Percentiles rank a stretch among this genome's conserved stretches.
These are phyloP conservation scores for Rotaria macrura DNA, from an alignment of 2,888 invertebrate species.

Conservation along the genomic window DNA sequence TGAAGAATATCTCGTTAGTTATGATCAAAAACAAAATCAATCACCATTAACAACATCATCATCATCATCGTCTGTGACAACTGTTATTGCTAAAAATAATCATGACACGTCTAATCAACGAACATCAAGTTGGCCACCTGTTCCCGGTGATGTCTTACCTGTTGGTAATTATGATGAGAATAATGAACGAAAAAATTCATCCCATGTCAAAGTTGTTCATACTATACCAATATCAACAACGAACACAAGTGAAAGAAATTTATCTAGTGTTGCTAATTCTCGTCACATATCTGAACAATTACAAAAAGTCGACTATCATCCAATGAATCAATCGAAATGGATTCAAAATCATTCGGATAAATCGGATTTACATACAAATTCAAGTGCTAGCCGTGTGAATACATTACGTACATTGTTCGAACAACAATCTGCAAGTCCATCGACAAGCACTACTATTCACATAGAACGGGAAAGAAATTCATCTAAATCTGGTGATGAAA, in stretches of 20 bases:
- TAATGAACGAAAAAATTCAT: not conserved
- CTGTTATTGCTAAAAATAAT: not conserved
- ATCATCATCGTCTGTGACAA: not conserved
- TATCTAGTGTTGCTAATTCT: not conserved
- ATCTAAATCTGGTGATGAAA: not conserved
- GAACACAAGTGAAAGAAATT: not conserved
- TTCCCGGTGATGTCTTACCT: not conserved
- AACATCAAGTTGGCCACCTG: conserved; percentile 14
- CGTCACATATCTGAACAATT: not conserved
- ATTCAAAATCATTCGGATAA: not conserved
- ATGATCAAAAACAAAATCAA: not conserved
- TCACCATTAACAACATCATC: not conserved
- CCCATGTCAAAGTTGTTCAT: not conserved
- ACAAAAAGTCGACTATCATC: not conserved
- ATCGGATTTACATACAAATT: not conserved
- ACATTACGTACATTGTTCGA: not conserved
- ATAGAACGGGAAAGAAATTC: not conserved
- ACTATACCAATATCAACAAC: not conserved
- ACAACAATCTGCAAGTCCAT: not conserved
- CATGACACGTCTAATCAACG: not conserved
- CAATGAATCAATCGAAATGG: not conserved
- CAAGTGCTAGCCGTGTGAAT: not conserved
- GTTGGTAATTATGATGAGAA: not conserved
- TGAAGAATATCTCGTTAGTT: not conserved
- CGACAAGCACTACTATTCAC: no score